phyloP scores from a whole-genome alignment of 2,888 invertebrate genomes.

The Timema cristinae region DNA sequence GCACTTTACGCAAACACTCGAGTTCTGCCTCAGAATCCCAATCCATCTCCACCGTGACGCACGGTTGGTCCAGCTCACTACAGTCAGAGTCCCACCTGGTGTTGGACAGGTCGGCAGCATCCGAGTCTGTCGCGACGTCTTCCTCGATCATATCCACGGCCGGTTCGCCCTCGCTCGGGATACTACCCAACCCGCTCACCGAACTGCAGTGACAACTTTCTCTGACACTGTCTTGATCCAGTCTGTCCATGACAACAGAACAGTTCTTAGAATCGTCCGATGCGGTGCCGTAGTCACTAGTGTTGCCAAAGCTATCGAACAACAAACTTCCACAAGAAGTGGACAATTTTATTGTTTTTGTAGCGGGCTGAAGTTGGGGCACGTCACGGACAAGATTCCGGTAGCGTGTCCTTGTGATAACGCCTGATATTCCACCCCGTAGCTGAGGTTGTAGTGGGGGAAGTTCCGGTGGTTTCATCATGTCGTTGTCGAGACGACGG shows the following conservation, averaged over 20 bases:
- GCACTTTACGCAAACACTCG: conserved; percentile 19
- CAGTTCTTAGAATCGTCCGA: conserved; percentile 32
- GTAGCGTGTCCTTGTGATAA: conserved; percentile 13
- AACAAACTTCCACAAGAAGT: conserved; percentile 2
- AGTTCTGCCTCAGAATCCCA: conserved; percentile 20
- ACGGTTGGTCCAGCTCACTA: background rate
- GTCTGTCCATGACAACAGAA: conserved; percentile 20
- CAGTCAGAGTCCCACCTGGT: conserved; percentile 22
- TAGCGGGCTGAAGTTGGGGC: conserved; percentile 12
- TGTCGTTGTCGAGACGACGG: background rate
- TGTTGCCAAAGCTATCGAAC: conserved; percentile 20
- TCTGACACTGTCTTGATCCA: conserved; percentile 19
- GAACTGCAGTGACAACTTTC: conserved; percentile 28
- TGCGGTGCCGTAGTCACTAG: conserved; percentile 34
- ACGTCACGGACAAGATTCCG: background rate
- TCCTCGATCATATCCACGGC: conserved; percentile 11
- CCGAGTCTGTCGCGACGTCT: conserved; percentile 13
- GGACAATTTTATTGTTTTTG: conserved; percentile 11
- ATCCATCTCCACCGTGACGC: background rate
- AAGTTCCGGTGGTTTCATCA: background rate
- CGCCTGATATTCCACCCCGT: background rate
- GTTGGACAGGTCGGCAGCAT: conserved; percentile 16
- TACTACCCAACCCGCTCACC: conserved; percentile 26
- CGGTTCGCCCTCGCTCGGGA: conserved; percentile 18
- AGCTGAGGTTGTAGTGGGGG: background rate